Conservation (phyloP, 2,797 vertebrate genomes). For the Enteromius radiatus region DNA sequence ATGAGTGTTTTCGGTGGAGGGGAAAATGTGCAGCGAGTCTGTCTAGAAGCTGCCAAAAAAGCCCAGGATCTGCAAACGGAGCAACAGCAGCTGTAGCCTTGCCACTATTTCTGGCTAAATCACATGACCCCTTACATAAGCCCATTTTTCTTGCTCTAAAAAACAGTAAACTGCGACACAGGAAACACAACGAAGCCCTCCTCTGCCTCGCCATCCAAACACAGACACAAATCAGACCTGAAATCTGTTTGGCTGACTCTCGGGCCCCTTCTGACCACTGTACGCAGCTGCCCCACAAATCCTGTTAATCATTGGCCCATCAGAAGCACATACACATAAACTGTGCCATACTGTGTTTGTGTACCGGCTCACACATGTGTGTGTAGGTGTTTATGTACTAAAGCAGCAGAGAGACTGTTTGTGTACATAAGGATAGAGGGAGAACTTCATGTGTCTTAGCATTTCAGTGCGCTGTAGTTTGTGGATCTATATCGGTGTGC, state of each 20-base stretch:
- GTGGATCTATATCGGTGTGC: constrained; percentile 6
- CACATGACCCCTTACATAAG: constrained; percentile 99
- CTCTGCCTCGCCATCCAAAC: constrained; percentile 11
- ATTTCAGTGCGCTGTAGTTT: constrained; percentile 11
- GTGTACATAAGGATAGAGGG: neutral
- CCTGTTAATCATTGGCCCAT: constrained; percentile 73
- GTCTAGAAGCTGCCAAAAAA: constrained; percentile 86
- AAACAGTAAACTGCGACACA: constrained; percentile 97
- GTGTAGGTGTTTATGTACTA: neutral
- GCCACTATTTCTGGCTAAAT: constrained; percentile 98
- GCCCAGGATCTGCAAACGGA: constrained; percentile 85
- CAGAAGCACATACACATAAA: constrained; percentile 14
- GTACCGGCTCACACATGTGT: neutral
- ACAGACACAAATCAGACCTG: constrained; percentile 58
- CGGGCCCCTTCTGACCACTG: constrained; percentile 66
- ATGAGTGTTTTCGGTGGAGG: constrained; percentile 22
- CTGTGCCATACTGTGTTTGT: neutral
- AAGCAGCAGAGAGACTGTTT: constrained; percentile 2
- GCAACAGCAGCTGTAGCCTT: constrained; percentile 95
- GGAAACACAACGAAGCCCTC: constrained; percentile 81
- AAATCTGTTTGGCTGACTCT: constrained; percentile 68
- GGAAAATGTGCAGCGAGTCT: constrained; percentile 65
- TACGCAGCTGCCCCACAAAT: constrained; percentile 57
- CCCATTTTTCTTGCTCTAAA: constrained; percentile 98
- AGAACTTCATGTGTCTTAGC: neutral